These are phyloP conservation scores for Mionectes macconnelli DNA, from an alignment of 2,113 vertebrate species.

Conservation along the genomic window DNA sequence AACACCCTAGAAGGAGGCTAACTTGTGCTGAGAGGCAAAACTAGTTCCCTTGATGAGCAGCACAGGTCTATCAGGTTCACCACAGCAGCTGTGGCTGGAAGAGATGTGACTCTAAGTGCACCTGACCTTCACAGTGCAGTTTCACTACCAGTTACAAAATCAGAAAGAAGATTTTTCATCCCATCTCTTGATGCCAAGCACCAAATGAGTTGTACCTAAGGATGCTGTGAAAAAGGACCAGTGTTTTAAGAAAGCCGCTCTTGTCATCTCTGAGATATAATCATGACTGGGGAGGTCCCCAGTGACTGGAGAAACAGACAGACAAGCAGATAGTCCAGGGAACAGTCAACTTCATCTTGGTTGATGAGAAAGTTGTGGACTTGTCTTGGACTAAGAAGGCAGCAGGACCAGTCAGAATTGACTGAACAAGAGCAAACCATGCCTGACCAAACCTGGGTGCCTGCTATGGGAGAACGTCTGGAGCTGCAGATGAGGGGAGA, in stretches of 20 bases:
- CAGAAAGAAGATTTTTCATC: neutral
- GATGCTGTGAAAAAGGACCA: neutral
- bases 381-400: neutral
- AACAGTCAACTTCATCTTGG: neutral
- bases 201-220: neutral
- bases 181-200: neutral
- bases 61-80: neutral
- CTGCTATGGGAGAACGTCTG: neutral
- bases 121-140: neutral
- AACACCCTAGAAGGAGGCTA: neutral
- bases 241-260: neutral
- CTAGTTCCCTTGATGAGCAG: rapidly evolving
- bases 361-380: neutral
- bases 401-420: neutral
- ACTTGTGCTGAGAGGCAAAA: neutral
- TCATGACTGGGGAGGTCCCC: too few species aligned
- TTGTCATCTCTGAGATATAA: neutral
- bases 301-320: neutral
- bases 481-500: neutral
- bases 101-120: rapidly evolving
- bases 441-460: neutral
- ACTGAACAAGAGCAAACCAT: neutral
- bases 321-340: too few species aligned
- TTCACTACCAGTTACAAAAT: neutral
- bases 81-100: neutral